These are phyloP conservation scores for Oryzias javanicus DNA, from an alignment of 2,113 vertebrate species.

Conservation along the genomic window DNA sequence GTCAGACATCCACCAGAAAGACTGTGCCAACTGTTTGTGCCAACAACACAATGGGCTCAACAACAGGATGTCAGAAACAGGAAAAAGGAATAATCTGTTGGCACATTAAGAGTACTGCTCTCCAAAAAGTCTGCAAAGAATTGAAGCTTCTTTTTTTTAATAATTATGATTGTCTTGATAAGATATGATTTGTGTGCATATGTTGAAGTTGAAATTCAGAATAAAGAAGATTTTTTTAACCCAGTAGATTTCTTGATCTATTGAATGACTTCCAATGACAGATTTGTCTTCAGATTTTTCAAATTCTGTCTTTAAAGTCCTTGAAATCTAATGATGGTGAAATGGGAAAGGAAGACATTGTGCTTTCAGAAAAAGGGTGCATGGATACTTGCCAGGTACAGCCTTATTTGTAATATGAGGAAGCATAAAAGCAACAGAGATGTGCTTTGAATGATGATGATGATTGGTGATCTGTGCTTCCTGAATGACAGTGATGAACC, in stretches of 20 bases:
- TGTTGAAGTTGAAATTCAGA: too few species aligned
- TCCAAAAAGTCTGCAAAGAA: too few species aligned
- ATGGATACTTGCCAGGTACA: not conserved
- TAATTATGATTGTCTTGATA: too few species aligned
- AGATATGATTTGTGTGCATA: too few species aligned
- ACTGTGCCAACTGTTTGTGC: not conserved
- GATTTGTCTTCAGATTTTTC: too few species aligned
- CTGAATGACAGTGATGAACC: slow-evolving; percentile 49
- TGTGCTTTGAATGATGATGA: slow-evolving; percentile 48
- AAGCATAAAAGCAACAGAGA: slow-evolving; percentile 16
- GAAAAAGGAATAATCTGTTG: slow-evolving; percentile 13
- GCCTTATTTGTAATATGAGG: slow-evolving; percentile 8
- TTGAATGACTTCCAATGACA: too few species aligned
- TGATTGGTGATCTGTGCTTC: slow-evolving; percentile 31
- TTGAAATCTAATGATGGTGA: slow-evolving; percentile 8
- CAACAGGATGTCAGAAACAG: slow-evolving; percentile 44
- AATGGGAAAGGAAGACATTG: not conserved
- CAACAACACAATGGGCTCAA: slow-evolving; percentile 12
- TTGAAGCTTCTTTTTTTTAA: too few species aligned
- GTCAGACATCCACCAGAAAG: not conserved
- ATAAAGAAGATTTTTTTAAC: too few species aligned
- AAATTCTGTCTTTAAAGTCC: not conserved
- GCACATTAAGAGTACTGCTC: not conserved
- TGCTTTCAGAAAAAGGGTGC: slow-evolving; percentile 2
- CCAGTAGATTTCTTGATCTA: too few species aligned